Conservation (phyloP, 1,140 invertebrate species). For the Drosophila dunni region DNA sequence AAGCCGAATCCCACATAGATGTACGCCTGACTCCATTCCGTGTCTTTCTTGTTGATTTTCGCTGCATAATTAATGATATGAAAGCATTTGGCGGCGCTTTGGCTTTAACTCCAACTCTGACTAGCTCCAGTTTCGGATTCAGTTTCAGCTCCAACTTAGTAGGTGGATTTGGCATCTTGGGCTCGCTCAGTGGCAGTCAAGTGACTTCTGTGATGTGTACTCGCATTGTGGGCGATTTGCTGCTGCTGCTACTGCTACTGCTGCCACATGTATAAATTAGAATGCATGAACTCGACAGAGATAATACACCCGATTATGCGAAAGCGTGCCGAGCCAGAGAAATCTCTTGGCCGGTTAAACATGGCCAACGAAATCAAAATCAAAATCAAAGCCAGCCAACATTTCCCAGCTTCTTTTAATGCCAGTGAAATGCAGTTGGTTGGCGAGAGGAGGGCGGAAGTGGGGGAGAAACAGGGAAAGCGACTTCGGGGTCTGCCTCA, state of each 20-base stretch:
- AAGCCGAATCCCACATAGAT: not conserved
- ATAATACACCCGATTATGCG: conserved; percentile 46
- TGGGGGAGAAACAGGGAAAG: too few relatives aligned
- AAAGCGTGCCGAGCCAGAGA: conserved; percentile 37
- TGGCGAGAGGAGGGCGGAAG: not conserved
- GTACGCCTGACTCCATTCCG: too few relatives aligned
- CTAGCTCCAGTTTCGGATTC: not conserved
- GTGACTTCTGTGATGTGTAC: not conserved
- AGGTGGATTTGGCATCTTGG: not conserved
- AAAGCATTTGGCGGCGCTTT: conserved; percentile 43
- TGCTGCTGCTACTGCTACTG: conserved; percentile 14
- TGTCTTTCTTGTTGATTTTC: conserved; percentile 54
- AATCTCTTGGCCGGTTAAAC: conserved; percentile 27
- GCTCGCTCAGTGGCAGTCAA: not conserved
- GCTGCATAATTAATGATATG: conserved; percentile 74
- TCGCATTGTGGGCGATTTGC: not conserved
- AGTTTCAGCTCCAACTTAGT: not conserved
- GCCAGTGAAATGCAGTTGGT: conserved; percentile 24
- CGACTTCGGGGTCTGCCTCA: conserved; percentile 10
- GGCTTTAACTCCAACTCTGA: not conserved
- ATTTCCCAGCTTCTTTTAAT: conserved; percentile 4
- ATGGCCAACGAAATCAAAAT: conserved; percentile 35
- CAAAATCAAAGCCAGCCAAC: conserved; percentile 17
- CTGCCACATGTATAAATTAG: conserved; percentile 33
- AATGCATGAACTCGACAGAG: conserved; percentile 19